Evolutionary conservation across 2,888 invertebrate genomes (phyloP), one percentile per base, ranked within the genome.

Genomic region (Pycnomerus fuliginosus): DNA sequence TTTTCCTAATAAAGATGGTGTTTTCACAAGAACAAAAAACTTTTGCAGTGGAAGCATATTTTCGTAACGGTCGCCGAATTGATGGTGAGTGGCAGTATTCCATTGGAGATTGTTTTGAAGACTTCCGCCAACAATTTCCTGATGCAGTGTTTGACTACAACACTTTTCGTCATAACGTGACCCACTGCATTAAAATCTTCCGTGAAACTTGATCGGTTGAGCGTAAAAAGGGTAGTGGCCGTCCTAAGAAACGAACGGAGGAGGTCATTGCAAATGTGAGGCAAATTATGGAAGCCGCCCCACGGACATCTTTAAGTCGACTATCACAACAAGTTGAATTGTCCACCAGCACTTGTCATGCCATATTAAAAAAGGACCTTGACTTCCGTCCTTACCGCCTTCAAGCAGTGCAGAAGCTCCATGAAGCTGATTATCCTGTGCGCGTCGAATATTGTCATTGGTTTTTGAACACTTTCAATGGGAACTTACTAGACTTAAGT

Each of bases 391-490:
- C 34, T 11, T 34, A 34, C 27, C 23, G 27, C 4, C 7, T 34
- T n/a, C 22, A 24, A 34, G 22, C 27, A 10, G 23, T 29, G 3
- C 34, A 34, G 13, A n/a, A 25, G n/a, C 27, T 34, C 11, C 10
- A 8, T 7, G 27, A 25, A 8, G 34, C 25, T n/a, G 34, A 34
- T 28, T 28, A 29, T 28, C 34, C 25, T 11, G 11, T 25, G 27
- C 22, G 34, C n/a, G 27, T 11, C 13, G 25, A 25, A 34, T 34
- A 34, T 25, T 34, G 34, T 28, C 34, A 27, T 3, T 34, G 34
- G 34, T 34, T 34, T 34, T 7, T 10, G 3, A 28, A 34, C 27
- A 34, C 23, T n/a, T 8, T 34, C 10, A 28, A 34, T 28, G 13
- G 27, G 10, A 7, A 28, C 22, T 28, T 34, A 12, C 27, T 34